Conservation (phyloP, 2,113 vertebrate genomes). For the Nothocercus nigrocapillus region DNA sequence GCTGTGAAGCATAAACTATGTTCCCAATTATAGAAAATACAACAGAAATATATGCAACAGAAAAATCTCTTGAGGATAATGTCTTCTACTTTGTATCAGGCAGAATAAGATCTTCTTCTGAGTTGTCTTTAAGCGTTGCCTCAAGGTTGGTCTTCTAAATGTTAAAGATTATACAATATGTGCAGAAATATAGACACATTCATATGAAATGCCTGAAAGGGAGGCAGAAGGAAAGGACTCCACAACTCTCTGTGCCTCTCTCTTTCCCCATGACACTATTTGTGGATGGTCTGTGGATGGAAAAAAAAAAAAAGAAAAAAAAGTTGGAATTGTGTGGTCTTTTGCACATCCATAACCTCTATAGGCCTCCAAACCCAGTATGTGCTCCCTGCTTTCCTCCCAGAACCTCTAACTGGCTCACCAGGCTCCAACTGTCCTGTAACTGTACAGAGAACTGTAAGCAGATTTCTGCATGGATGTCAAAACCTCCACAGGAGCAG, state of each 20-base stretch:
- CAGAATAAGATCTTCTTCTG: not conserved
- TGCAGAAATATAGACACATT: not conserved
- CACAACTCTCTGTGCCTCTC: not conserved
- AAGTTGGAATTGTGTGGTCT: not conserved
- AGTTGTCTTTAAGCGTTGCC: not conserved
- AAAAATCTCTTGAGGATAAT: not conserved
- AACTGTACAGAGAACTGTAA: too few relatives aligned
- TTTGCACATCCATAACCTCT: not conserved
- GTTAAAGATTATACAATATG: not conserved
- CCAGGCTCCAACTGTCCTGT: not conserved
- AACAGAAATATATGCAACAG: not conserved
- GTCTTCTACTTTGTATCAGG: not conserved
- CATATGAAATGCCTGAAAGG: not conserved
- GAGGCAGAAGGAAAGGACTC: not conserved
- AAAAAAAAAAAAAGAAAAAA: too few relatives aligned
- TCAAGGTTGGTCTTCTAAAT: not conserved
- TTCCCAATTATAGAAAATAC: not conserved
- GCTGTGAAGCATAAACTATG: not conserved
- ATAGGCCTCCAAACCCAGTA: not conserved
- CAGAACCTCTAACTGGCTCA: not conserved
- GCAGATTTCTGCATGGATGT: not conserved
- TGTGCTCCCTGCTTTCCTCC: not conserved
- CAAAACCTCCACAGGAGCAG: not conserved
- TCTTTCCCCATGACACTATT: not conserved
- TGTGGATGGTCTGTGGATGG: fast-evolving